A percentile compares a stretch with the other conserved stretches of the same genome.
phyloP scores from a whole-genome alignment of 1,140 invertebrate species.

The Geopemphigus sp. region DNA sequence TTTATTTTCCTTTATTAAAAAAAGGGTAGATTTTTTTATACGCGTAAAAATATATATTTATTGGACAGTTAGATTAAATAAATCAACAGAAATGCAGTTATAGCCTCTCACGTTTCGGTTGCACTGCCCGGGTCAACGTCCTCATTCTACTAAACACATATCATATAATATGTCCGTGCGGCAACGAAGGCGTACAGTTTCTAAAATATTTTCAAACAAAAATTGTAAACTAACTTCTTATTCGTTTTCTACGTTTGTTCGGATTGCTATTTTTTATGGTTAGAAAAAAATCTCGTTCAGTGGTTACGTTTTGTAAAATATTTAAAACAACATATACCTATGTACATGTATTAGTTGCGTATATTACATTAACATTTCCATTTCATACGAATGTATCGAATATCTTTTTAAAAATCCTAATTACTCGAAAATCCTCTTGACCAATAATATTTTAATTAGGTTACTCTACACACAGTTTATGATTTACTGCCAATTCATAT shows the following conservation, averaged over 20 bases:
- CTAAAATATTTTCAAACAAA: constrained; percentile 40
- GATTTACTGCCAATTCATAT: too few relatives aligned
- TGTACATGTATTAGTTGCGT: too few relatives aligned
- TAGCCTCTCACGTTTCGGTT: constrained; percentile 38
- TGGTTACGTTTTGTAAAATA: not conserved
- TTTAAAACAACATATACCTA: not conserved
- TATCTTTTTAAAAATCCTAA: not conserved
- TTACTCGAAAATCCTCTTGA: not conserved
- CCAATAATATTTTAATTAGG: not conserved
- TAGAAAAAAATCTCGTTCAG: not conserved
- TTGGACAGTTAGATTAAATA: constrained; percentile 4
- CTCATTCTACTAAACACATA: constrained; percentile 48
- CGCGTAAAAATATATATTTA: not conserved
- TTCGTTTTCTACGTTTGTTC: not conserved
- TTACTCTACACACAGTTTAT: not conserved
- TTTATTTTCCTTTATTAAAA: not conserved
- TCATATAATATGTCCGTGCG: constrained; percentile 8
- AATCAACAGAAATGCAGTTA: constrained; percentile 19
- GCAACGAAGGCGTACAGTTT: constrained; percentile 29
- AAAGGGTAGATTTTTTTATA: constrained; percentile 2
- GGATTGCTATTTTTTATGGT: not conserved
- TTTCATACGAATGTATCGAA: not conserved
- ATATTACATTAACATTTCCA: too few relatives aligned
- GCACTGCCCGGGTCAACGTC: constrained; percentile 41
- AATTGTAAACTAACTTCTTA: constrained; percentile 18